Evolutionary conservation across 2,113 vertebrate genomes (phyloP).

Genomic region (Marmota flaviventris): DNA sequence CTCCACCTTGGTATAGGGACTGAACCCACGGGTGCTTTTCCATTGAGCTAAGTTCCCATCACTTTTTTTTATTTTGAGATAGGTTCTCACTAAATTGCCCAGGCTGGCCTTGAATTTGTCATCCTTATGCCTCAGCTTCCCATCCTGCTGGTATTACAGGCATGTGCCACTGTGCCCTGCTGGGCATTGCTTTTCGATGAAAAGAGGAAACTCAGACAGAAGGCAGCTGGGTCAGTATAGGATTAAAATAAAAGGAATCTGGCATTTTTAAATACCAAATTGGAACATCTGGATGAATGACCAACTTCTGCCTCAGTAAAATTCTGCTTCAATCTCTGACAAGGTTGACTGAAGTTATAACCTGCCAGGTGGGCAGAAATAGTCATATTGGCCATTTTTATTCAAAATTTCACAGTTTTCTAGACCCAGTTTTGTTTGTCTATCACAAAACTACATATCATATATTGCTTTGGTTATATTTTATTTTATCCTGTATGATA

Average conservation of each 20-base stretch:
- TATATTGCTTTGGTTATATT: background rate
- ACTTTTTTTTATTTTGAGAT: no score
- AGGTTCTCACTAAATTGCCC: no score
- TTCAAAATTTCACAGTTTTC: background rate
- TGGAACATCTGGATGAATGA: background rate
- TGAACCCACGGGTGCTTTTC: no score
- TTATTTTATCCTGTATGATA: background rate
- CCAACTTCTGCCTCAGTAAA: background rate
- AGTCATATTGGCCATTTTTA: background rate
- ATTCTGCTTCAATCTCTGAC: conserved; percentile 21
- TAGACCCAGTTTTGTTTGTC: background rate
- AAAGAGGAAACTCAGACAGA: conserved; percentile 48
- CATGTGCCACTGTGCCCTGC: no score
- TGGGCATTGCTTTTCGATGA: background rate
- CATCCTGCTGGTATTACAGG: no score
- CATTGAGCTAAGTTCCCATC: no score
- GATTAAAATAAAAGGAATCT: conserved; percentile 60
- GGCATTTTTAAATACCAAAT: conserved; percentile 27
- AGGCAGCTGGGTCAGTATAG: background rate
- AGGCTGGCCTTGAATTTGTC: no score
- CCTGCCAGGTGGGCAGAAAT: background rate
- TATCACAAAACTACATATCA: background rate
- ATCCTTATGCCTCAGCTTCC: no score
- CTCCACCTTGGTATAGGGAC: no score
- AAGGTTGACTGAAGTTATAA: background rate